phyloP scores from a whole-genome alignment of 2,797 vertebrate genomes.

The Emydoidea blandingii region DNA sequence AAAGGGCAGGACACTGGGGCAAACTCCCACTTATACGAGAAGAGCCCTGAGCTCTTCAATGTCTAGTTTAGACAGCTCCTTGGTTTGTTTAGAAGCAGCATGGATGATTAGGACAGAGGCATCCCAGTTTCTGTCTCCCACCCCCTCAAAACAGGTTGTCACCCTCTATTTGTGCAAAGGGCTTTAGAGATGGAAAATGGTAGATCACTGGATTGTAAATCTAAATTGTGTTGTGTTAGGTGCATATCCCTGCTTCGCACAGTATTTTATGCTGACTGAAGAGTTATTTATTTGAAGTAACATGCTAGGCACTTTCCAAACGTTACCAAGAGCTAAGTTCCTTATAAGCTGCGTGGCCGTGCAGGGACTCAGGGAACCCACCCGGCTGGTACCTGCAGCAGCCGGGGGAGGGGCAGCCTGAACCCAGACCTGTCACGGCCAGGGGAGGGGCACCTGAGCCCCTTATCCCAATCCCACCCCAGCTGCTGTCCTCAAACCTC shows the following conservation, averaged over 20 bases:
- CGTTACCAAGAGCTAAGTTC: too few species aligned
- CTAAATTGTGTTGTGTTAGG: too few species aligned
- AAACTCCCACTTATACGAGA: neutral
- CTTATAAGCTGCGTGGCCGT: too few species aligned
- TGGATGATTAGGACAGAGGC: neutral
- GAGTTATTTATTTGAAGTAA: neutral
- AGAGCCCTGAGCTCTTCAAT: too few species aligned
- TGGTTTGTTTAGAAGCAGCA: neutral
- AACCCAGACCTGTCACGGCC: too few species aligned
- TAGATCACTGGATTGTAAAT: too few species aligned
- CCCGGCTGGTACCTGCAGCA: too few species aligned
- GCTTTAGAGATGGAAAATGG: neutral
- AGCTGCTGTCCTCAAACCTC: too few species aligned
- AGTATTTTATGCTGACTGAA: neutral
- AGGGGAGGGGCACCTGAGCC: too few species aligned
- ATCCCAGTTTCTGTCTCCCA: neutral
- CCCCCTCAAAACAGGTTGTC: neutral
- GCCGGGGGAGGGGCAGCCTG: fast-evolving
- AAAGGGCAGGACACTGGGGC: neutral
- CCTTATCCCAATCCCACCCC: too few species aligned
- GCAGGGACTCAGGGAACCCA: too few species aligned
- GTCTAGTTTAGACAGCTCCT: neutral
- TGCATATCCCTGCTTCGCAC: neutral
- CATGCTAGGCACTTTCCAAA: neutral
- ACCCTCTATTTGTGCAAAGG: neutral